Evolutionary conservation across 2,888 invertebrate genomes (phyloP), one percentile per base, ranked within the genome.

Genomic region (Zhengitettix transpicula): DNA sequence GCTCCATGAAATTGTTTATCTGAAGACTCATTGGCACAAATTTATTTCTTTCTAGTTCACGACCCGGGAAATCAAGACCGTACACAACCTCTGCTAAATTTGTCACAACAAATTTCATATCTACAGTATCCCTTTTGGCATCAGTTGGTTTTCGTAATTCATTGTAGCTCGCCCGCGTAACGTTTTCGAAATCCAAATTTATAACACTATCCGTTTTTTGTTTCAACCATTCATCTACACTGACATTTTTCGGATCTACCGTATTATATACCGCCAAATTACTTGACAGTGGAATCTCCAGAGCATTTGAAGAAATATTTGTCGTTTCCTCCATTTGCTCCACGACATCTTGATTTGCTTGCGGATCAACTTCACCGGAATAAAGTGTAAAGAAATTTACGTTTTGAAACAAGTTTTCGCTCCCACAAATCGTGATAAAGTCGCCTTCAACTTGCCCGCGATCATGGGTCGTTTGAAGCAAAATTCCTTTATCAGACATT

Each of bases 181-280:
- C 28, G 28, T 28, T 28, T 28, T 28, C 66, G 12, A 66, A 60
- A 58, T 71, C 71, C 63, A 71, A 65, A 51, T 71, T 70, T 61
- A 70, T 68, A 58, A 65, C 68, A 52, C 69, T 67, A 41, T 71
- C 71, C 9, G 68, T 68, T 12, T 69, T 66, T 10, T 67, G 68
- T 63, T 71, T 71, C 52, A 72, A 65, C 72, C 72, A 72, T 66
- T 71, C 70, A 61, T 72, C 72, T 52, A 72, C 71, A 56, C 68
- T 69, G 11, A 59, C 59, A 59, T 40, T 55, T 12, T 41, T 53
- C 54, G 58, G 52, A 15, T 62, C 62, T 15, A 58, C 56, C 1
- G 53, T 40, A 14, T 17, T 12, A 51, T 47, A 16, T 42, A 60
- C 42, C 3, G 58, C 51, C 40, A 62, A 58, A 56, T 58, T 60